Evolutionary conservation across 2,888 invertebrate genomes (phyloP).

Genomic region (Lepidochitona cinerea): DNA sequence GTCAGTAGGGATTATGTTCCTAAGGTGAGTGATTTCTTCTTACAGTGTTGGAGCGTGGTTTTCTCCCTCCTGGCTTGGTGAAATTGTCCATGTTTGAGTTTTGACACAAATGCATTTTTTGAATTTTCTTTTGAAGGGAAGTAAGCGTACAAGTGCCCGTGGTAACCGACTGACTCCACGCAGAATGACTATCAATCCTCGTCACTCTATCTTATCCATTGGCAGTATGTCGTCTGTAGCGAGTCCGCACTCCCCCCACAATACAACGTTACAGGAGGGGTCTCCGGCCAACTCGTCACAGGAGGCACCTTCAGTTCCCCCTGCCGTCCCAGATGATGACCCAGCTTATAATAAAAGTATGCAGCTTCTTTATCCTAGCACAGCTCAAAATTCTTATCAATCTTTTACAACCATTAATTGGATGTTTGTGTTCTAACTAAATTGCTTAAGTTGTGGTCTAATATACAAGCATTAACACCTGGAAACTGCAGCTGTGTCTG

Average conservation of each 20-base stretch:
- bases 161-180: neutral
- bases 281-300: neutral
- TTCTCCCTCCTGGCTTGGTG: no score
- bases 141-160: neutral
- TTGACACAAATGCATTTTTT: no score
- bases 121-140: no score
- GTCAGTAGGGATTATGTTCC: constrained; percentile 8
- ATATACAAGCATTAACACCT: no score
- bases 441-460: no score
- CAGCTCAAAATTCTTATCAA: no score
- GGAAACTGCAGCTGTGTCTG: no score
- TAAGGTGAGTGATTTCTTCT: no score
- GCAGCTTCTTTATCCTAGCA: no score
- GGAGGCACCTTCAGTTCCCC: neutral
- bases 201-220: neutral
- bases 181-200: neutral
- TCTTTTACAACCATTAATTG: no score
- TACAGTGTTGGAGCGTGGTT: no score
- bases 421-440: no score
- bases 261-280: neutral
- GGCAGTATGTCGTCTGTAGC: neutral
- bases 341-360: constrained; percentile 42
- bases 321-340: constrained; percentile 29
- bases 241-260: neutral
- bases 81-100: neutral